Conservation (phyloP, 2,888 invertebrate species). For the Harpalus rubripes region DNA sequence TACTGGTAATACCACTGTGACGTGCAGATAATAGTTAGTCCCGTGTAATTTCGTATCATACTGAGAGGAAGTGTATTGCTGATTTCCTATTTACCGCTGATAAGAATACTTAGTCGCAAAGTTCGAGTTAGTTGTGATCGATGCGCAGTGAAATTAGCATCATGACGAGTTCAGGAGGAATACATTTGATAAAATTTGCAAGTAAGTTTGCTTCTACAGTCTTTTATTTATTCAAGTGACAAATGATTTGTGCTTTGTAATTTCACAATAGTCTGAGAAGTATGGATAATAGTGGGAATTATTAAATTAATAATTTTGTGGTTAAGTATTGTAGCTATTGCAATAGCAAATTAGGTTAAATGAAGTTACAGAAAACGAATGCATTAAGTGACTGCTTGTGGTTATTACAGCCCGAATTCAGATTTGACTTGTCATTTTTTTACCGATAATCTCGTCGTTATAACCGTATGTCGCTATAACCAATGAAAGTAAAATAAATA, state of each 20-base stretch:
- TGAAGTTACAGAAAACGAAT: too few species aligned
- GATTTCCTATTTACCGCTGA: slow-evolving; percentile 28
- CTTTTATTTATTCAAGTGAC: neutral
- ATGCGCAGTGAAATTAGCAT: slow-evolving; percentile 24
- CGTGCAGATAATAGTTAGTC: slow-evolving; percentile 27
- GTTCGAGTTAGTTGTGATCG: slow-evolving; percentile 23
- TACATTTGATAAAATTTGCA: slow-evolving; percentile 15
- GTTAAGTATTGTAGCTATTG: too few species aligned
- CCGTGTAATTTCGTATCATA: neutral
- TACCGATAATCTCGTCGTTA: neutral
- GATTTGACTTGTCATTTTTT: too few species aligned
- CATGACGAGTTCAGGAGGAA: slow-evolving; percentile 27
- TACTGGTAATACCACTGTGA: slow-evolving; percentile 17
- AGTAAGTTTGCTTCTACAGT: slow-evolving; percentile 17
- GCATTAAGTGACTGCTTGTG: too few species aligned
- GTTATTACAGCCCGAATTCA: too few species aligned
- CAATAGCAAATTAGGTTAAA: too few species aligned
- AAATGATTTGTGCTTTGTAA: neutral
- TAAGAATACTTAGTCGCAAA: slow-evolving; percentile 15
- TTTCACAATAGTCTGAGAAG: neutral
- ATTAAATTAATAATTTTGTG: too few species aligned
- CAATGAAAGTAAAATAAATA: too few species aligned
- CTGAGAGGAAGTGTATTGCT: slow-evolving; percentile 20
- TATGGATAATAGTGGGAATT: too few species aligned
- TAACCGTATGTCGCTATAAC: too few species aligned